Conservation (phyloP, 1,140 invertebrate genomes). For the Bilobella aurantiaca region DNA sequence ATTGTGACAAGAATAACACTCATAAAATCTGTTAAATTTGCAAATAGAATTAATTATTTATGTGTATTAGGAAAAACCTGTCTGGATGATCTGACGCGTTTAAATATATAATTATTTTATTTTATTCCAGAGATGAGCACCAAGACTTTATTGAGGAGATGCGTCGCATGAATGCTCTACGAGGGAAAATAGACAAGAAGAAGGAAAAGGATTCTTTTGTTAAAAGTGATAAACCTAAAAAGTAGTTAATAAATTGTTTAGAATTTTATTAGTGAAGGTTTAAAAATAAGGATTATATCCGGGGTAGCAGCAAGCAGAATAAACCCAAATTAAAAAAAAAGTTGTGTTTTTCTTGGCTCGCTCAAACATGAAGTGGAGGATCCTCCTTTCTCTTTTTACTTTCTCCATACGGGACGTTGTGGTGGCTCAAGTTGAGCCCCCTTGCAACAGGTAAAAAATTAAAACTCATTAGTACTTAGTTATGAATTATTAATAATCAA, state of each 20-base stretch:
- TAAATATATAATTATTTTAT: neutral
- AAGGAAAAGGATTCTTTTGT: neutral
- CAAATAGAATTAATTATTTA: neutral
- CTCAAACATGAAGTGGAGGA: neutral
- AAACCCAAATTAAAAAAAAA: no score
- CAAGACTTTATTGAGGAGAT: slow-evolving; percentile 86
- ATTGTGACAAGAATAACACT: no score
- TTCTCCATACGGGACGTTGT: neutral
- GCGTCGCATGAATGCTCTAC: slow-evolving; percentile 57
- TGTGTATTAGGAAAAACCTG: no score
- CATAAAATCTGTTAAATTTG: no score
- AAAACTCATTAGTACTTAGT: no score
- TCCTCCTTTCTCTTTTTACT: neutral
- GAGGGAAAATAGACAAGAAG: slow-evolving; percentile 54
- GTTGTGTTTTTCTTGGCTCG: no score
- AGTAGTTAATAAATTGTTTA: neutral
- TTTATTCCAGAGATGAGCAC: slow-evolving; percentile 61
- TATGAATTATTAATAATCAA: no score
- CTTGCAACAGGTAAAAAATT: slow-evolving; percentile 2
- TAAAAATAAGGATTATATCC: no score
- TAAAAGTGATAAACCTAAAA: neutral
- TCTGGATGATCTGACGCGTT: neutral
- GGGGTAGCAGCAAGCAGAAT: no score
- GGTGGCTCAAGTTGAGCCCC: neutral
- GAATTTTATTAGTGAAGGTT: no score